Evolutionary conservation across 2,113 vertebrate genomes (phyloP).

Genomic region (Tragelaphus buxtoni): DNA sequence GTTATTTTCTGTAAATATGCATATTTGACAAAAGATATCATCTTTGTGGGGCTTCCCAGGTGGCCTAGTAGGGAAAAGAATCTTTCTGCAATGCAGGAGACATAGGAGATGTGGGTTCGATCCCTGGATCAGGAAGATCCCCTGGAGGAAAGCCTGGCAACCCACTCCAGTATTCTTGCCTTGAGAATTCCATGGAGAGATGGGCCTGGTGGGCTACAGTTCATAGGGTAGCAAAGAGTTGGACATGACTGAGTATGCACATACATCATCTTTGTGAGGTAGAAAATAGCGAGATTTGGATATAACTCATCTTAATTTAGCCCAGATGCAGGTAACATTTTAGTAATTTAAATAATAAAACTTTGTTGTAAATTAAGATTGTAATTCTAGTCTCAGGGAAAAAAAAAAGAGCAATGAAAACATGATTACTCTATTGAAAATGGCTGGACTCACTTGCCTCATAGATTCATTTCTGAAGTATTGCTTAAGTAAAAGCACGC

Average conservation of each 20-base stretch:
- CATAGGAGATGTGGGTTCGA: not conserved
- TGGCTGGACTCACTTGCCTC: not conserved
- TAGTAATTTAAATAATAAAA: slow-evolving; percentile 30
- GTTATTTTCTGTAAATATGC: not conserved
- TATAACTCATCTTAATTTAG: not conserved
- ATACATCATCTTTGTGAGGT: not conserved
- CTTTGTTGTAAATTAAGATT: slow-evolving; percentile 11
- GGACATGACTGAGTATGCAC: not conserved
- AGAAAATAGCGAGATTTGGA: not conserved
- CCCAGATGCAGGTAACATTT: not conserved
- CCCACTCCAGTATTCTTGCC: not conserved
- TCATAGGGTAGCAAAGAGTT: not conserved
- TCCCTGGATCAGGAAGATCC: not conserved
- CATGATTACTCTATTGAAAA: not conserved
- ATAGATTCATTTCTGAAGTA: slow-evolving; percentile 21
- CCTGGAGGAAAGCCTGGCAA: not conserved
- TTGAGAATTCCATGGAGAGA: not conserved
- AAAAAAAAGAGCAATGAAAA: not conserved
- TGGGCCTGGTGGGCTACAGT: not conserved
- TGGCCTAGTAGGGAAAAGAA: not conserved
- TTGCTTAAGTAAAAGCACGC: slow-evolving; percentile 33
- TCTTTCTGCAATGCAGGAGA: not conserved
- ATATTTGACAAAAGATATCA: not conserved
- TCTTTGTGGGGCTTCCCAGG: not conserved
- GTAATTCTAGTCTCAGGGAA: not conserved